Evolutionary conservation across 1,140 invertebrate genomes (phyloP), one percentile per base, ranked within the genome.

Genomic region (Cyclargus thomasi): DNA sequence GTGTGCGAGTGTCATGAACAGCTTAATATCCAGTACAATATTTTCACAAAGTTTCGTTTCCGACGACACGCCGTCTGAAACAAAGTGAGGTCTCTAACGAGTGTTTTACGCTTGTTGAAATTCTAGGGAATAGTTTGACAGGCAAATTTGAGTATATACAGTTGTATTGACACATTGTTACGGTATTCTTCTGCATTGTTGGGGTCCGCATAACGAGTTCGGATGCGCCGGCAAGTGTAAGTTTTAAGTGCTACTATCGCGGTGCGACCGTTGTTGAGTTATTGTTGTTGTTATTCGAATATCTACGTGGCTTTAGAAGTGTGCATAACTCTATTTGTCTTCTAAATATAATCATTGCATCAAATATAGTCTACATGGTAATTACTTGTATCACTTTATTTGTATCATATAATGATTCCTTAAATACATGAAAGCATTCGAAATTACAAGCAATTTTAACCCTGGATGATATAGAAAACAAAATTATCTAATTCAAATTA

Each of bases 11-110:
- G 70, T 74, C 68, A 68, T 68, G 71, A 74, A 72, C 80, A 77
- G 78, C 83, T 77, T 82, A 85, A 82, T 82, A 80, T 75, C 74
- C 74, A 75, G 75, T 71, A 84, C 77, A 82, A 81, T 82, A 85
- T 85, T 85, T 83, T 83, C 78, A 77, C 75, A 79, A 80, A 83
- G 79, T 83, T 82, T 73, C 70, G 72, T 71, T 75, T 71, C 68
- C 68, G 73, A 73, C 77, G 77, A 74, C 74, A 74, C 75, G 67
- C 68, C 69, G 75, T 78, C 74, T 72, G 74, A 75, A 82, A 81
- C 81, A 82, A 81, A 81, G 76, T 75, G 74, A 79, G 71, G 70
- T 72, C 74, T 77, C 75, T 76, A 72, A 77, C 70, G 78, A 82
- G 76, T 80, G 79, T 84, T 84, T 82, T 77, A 76, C 74, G 74